Evolutionary conservation across 2,113 vertebrate genomes (phyloP).

Genomic region (Serilophus lunatus): DNA sequence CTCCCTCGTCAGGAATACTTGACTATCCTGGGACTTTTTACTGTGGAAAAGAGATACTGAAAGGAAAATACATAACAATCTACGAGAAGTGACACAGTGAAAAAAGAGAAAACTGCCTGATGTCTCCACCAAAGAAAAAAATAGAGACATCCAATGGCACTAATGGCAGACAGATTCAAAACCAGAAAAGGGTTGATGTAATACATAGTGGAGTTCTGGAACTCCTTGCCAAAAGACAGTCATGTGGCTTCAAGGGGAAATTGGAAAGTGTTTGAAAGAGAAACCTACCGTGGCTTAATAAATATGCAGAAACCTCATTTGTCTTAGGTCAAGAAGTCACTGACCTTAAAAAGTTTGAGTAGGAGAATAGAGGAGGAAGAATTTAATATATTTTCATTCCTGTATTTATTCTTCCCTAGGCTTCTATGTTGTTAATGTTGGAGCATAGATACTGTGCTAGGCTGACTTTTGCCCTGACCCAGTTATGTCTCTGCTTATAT

Average conservation of each 20-base stretch:
- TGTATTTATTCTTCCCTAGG: neutral
- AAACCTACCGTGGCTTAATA: neutral
- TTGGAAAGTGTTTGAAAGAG: neutral
- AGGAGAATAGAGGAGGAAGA: neutral
- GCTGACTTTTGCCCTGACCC: neutral
- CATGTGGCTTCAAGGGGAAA: neutral
- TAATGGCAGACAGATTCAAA: neutral
- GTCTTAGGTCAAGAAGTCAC: neutral
- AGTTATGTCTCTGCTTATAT: neutral
- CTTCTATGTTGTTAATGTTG: neutral
- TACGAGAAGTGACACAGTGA: neutral
- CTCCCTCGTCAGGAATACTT: neutral
- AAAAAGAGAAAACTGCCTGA: neutral
- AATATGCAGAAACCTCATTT: neutral
- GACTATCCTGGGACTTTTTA: neutral
- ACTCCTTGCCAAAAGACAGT: neutral
- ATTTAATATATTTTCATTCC: neutral
- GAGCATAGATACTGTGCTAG: accelerated
- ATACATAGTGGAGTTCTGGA: neutral
- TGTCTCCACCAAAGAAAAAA: neutral
- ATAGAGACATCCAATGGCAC: neutral
- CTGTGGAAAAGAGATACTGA: neutral
- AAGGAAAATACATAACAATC: neutral
- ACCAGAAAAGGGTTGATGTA: neutral
- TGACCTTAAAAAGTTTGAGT: neutral